These are phyloP conservation scores for Benthosema pterotum DNA, from an alignment of 2,797 vertebrate genomes.

Conservation along the genomic window DNA sequence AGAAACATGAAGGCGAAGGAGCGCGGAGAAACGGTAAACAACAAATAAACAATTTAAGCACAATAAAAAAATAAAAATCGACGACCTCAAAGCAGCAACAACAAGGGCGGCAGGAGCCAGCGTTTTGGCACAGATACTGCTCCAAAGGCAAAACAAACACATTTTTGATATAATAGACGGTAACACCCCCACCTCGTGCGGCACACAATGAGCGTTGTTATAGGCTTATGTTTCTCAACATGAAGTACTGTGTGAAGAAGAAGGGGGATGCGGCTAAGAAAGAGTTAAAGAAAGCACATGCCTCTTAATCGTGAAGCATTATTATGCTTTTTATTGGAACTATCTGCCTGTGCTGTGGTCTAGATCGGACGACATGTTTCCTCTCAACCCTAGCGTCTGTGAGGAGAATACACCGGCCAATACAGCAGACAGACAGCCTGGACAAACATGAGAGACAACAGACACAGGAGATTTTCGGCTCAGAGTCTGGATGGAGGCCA, in stretches of 20 bases:
- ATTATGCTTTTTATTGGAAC: slow-evolving; percentile 24
- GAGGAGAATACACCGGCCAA: slow-evolving; percentile 44
- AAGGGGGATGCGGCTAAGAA: slow-evolving; percentile 16
- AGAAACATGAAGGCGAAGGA: slow-evolving; percentile 19
- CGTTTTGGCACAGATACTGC: not conserved
- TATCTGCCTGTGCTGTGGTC: slow-evolving; percentile 36
- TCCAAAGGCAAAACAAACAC: not conserved
- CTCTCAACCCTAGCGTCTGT: slow-evolving; percentile 50
- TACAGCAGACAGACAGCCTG: slow-evolving; percentile 49
- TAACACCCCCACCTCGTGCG: slow-evolving; percentile 13
- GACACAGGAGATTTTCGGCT: slow-evolving; percentile 54
- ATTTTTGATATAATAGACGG: slow-evolving; percentile 3
- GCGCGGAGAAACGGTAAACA: slow-evolving; percentile 16
- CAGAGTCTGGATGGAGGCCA: slow-evolving; percentile 32
- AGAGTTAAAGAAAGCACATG: slow-evolving; percentile 24
- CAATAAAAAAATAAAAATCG: not conserved
- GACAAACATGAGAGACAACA: slow-evolving; percentile 64
- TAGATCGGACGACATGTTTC: slow-evolving; percentile 56
- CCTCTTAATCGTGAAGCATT: slow-evolving; percentile 32
- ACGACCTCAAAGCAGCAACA: not conserved
- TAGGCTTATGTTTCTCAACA: not conserved
- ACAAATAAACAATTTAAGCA: not conserved
- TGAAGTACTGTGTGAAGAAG: not conserved
- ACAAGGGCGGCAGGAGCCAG: not conserved
- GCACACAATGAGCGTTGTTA: not conserved